phyloP scores from a whole-genome alignment of 2,888 invertebrate genomes.

The Julus scanicus region DNA sequence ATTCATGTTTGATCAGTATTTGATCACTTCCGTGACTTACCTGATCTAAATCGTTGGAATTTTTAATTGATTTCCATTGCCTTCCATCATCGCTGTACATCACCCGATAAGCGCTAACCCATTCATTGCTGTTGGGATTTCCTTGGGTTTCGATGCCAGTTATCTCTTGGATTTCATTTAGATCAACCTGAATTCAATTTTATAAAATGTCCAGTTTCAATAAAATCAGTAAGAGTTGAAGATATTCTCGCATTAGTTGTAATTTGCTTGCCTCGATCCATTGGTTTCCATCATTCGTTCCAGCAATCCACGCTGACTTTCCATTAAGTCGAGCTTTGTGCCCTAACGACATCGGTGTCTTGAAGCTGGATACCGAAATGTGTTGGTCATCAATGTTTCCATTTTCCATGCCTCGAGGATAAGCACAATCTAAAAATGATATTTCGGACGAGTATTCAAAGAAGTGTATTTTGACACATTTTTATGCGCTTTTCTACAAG shows the following conservation, averaged over 20 bases:
- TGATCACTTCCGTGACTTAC: constrained; percentile 53
- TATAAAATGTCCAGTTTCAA: neutral
- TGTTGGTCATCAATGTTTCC: constrained; percentile 60
- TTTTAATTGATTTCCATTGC: constrained; percentile 61
- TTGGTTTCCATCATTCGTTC: constrained; percentile 57
- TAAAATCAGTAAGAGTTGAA: neutral
- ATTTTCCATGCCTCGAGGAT: constrained; percentile 60
- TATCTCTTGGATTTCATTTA: constrained; percentile 62
- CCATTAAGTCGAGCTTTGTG: constrained; percentile 61
- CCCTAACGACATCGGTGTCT: constrained; percentile 56
- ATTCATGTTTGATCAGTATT: neutral
- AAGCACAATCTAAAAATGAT: constrained; percentile 56
- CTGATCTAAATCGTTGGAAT: constrained; percentile 56
- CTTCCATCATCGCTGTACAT: constrained; percentile 64
- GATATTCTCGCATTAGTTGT: neutral
- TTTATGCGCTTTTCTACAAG: neutral
- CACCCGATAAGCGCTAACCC: constrained; percentile 64
- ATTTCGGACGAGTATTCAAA: neutral
- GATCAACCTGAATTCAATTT: constrained; percentile 61
- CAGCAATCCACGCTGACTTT: constrained; percentile 60
- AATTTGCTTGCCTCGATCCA: constrained; percentile 61
- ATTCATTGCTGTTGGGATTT: constrained; percentile 62
- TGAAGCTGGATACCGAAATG: constrained; percentile 59
- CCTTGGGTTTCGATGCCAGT: constrained; percentile 65
- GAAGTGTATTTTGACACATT: neutral